Evolutionary conservation across 2,888 invertebrate genomes (phyloP).

Genomic region (Eurytoma adleriae): DNA sequence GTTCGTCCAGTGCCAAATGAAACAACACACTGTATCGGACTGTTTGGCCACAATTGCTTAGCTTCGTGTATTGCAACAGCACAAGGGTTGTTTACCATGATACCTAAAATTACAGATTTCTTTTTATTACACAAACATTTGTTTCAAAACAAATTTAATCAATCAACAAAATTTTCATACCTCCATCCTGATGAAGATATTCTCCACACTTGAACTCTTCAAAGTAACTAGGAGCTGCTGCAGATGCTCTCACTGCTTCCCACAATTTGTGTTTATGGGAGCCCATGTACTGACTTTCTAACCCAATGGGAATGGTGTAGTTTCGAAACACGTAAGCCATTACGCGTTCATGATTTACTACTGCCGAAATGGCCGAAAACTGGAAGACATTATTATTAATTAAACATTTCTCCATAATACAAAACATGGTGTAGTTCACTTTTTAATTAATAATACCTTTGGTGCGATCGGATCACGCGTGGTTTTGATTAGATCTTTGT

Average conservation of each 20-base stretch:
- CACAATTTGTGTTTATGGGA: constrained; percentile 84
- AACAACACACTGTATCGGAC: constrained; percentile 85
- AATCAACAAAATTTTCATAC: constrained; percentile 67
- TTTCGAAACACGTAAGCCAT: constrained; percentile 91
- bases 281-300: constrained; percentile 85
- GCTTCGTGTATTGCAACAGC: constrained; percentile 93
- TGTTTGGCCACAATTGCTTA: constrained; percentile 87
- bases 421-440: neutral
- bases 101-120: constrained; percentile 81
- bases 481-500: constrained; percentile 80
- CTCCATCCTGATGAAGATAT: constrained; percentile 81
- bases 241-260: constrained; percentile 92
- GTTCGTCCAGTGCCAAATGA: constrained; percentile 89
- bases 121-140: neutral
- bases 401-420: neutral
- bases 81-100: constrained; percentile 92
- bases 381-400: constrained; percentile 67
- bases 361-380: constrained; percentile 87
- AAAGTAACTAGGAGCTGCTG: constrained; percentile 95
- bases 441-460: constrained; percentile 74
- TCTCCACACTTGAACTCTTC: constrained; percentile 86
- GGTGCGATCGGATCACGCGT: constrained; percentile 78
- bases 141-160: neutral
- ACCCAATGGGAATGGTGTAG: constrained; percentile 85
- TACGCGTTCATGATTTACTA: constrained; percentile 85